These are phyloP conservation scores for Meloidogyne floridensis DNA, from an alignment of 1,140 invertebrate genomes.

Conservation along the genomic window DNA sequence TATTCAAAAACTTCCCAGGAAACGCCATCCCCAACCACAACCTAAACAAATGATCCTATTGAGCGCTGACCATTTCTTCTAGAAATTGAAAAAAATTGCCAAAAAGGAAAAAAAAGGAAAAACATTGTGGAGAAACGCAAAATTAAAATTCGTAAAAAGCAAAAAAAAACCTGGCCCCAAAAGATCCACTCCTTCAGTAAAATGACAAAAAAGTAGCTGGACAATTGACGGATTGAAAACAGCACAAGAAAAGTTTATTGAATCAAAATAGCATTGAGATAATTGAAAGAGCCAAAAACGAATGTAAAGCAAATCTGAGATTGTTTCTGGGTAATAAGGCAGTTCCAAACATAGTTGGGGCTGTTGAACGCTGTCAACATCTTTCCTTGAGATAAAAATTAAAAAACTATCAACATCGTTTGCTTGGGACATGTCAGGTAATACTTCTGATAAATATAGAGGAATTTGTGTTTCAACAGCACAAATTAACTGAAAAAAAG, in stretches of 20 bases:
- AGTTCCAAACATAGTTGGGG: not conserved
- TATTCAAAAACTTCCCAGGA: too few relatives aligned
- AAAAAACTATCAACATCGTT: not conserved
- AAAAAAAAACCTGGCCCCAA: not conserved
- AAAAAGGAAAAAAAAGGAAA: too few relatives aligned
- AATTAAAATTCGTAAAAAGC: too few relatives aligned
- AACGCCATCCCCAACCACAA: too few relatives aligned
- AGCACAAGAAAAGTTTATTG: not conserved
- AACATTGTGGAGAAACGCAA: too few relatives aligned
- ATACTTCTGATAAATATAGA: not conserved
- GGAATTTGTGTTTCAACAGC: not conserved
- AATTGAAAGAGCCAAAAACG: constrained; percentile 8
- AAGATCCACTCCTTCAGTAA: not conserved
- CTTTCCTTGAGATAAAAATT: not conserved
- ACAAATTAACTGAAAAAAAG: not conserved
- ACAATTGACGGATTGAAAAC: not conserved
- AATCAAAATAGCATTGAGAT: not conserved
- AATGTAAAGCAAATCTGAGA: not conserved
- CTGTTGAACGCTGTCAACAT: not conserved
- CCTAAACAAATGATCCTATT: too few relatives aligned
- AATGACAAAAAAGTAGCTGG: not conserved
- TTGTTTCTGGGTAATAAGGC: constrained; percentile 3
- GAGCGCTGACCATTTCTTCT: too few relatives aligned
- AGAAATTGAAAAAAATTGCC: too few relatives aligned
- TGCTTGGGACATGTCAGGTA: not conserved